These are phyloP conservation scores for Tolmerus cingulatus DNA, from an alignment of 2,888 invertebrate species.

Conservation along the genomic window DNA sequence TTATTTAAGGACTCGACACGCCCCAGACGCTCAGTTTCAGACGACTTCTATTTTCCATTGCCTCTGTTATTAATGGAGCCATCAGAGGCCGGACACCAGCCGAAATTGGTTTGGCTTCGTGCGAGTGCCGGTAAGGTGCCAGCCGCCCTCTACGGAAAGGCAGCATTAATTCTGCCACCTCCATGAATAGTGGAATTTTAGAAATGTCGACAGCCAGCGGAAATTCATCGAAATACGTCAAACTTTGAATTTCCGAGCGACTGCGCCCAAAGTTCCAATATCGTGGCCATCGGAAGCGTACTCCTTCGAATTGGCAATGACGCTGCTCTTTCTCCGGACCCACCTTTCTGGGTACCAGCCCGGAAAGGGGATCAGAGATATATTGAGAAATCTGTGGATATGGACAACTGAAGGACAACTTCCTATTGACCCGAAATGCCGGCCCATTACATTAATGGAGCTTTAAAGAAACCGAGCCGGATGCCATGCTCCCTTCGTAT, in stretches of 20 bases:
- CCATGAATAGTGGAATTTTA: conserved; percentile 18
- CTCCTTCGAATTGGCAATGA: conserved; percentile 23
- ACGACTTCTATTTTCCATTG: neutral
- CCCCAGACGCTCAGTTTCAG: neutral
- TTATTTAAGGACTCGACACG: neutral
- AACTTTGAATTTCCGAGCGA: conserved; percentile 32
- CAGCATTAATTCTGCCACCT: neutral
- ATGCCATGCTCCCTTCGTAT: neutral
- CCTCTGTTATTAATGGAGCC: neutral
- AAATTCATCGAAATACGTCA: conserved; percentile 35
- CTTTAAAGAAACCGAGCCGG: conserved; percentile 19
- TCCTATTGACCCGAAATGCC: conserved; percentile 10
- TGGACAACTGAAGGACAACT: conserved; percentile 23
- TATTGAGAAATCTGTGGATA: conserved; percentile 21
- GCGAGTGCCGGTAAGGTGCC: neutral
- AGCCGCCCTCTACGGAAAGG: neutral
- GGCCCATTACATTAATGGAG: conserved; percentile 26
- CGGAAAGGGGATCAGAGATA: neutral
- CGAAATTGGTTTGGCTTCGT: neutral
- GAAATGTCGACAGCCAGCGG: neutral
- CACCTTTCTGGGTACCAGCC: neutral
- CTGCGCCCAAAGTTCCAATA: neutral
- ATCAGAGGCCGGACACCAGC: conserved; percentile 15
- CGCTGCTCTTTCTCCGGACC: conserved; percentile 1
- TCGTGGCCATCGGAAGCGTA: conserved; percentile 20